A percentile compares a stretch with the other conserved stretches of the same genome.
phyloP scores from a whole-genome alignment of 2,888 invertebrate genomes.

The Choristoneura rosaceana region DNA sequence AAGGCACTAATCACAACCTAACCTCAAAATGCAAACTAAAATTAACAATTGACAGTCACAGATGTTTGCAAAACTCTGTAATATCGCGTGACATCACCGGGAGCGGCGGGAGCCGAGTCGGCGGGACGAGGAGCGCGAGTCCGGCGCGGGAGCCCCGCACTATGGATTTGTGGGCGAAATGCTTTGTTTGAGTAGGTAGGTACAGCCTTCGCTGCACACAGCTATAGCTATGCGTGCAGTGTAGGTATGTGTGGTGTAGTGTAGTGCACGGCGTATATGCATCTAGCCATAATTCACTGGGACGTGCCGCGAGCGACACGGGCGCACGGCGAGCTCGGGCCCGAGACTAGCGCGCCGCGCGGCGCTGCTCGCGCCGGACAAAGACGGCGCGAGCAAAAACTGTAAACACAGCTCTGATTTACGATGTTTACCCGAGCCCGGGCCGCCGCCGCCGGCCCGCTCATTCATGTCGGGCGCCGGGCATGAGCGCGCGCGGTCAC shows the following conservation, averaged over 20 bases:
- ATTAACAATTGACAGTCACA: slow-evolving; percentile 72
- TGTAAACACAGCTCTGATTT: slow-evolving; percentile 81
- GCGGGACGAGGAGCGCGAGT: slow-evolving; percentile 69
- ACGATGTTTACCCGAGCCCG: slow-evolving; percentile 59
- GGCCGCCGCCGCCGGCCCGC: slow-evolving; percentile 48
- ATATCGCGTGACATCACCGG: slow-evolving; percentile 69
- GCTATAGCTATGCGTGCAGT: slow-evolving; percentile 73
- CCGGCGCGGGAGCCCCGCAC: slow-evolving; percentile 64
- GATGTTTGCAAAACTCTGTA: slow-evolving; percentile 71
- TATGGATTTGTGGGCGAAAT: slow-evolving; percentile 78
- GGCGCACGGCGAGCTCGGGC: slow-evolving; percentile 56
- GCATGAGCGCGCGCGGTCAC: slow-evolving; percentile 65
- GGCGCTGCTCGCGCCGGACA: slow-evolving; percentile 53
- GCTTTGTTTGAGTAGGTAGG: slow-evolving; percentile 83
- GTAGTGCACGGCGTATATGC: slow-evolving; percentile 70
- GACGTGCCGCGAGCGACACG: slow-evolving; percentile 61
- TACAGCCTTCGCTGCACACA: slow-evolving; percentile 80
- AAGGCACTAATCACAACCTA: slow-evolving; percentile 70
- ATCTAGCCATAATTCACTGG: slow-evolving; percentile 75
- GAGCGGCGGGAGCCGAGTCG: slow-evolving; percentile 58
- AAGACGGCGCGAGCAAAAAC: slow-evolving; percentile 71
- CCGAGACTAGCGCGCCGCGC: slow-evolving; percentile 58
- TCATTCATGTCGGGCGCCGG: slow-evolving; percentile 40
- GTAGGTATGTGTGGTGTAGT: slow-evolving; percentile 68
- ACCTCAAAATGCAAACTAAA: slow-evolving; percentile 80